These are phyloP conservation scores for Neocloeon triangulifer DNA, from an alignment of 1,140 invertebrate species.

Conservation along the genomic window DNA sequence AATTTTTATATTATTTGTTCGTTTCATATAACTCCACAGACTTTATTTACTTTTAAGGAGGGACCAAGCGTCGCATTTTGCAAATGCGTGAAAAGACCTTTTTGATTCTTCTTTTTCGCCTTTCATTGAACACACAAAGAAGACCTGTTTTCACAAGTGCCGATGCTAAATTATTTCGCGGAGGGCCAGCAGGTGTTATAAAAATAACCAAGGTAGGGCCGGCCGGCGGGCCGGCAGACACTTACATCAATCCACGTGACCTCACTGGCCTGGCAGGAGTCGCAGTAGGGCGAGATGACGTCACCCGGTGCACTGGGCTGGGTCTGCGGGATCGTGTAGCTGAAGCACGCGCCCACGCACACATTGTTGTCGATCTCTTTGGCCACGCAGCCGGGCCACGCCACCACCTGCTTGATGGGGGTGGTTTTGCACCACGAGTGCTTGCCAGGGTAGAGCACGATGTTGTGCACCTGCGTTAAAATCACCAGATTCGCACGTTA, in stretches of 20 bases:
- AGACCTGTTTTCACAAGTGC: too few species aligned
- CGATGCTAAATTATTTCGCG: too few species aligned
- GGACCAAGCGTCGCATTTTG: too few species aligned
- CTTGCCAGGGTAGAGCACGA: conserved; percentile 38
- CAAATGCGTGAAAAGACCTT: too few species aligned
- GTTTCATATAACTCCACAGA: too few species aligned
- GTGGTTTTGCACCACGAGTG: conserved; percentile 46
- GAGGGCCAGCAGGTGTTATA: too few species aligned
- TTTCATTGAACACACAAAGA: too few species aligned
- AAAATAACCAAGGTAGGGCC: too few species aligned
- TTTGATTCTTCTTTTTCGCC: too few species aligned
- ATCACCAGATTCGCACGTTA: too few species aligned
- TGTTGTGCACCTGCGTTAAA: conserved; percentile 33
- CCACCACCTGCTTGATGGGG: conserved; percentile 37
- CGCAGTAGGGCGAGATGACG: conserved; percentile 37
- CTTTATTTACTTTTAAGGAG: too few species aligned
- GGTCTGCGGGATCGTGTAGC: conserved; percentile 40
- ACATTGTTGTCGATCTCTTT: conserved; percentile 41
- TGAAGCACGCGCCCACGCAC: conserved; percentile 42
- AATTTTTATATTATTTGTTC: too few species aligned
- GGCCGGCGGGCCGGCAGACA: background rate
- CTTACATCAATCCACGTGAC: conserved; percentile 37
- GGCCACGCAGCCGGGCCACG: conserved; percentile 30
- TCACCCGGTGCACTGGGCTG: conserved; percentile 37
- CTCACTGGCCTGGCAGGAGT: conserved; percentile 36